Evolutionary conservation across 1,140 invertebrate genomes (phyloP), one percentile per base, ranked within the genome.

Genomic region (Ericerus pela): DNA sequence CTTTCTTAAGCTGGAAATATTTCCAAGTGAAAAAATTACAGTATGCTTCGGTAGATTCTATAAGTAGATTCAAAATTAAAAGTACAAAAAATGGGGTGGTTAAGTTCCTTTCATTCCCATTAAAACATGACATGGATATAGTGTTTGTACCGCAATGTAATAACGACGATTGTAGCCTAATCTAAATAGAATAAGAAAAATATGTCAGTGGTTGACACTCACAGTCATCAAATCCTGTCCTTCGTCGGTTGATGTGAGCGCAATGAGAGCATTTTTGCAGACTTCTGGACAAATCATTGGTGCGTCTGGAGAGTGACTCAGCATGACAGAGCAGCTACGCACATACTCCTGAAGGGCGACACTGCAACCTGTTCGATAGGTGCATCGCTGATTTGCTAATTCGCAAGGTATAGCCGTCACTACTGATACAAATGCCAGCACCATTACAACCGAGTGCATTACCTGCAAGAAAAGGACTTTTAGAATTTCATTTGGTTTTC

Each of bases 181-280:
- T n/a, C n/a, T n/a, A n/a, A n/a, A 33, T n/a, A n/a, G 31, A 10
- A 8, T 33, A 11, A 47, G 11, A 8, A 47, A 20, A 47, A 47
- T 18, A 18, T 47, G 41, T 18, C 5, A 10, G 16, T 22, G 1
- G 16, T 33, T 26, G 3, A n/a, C 22, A 72, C 75, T 76, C 65
- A 82, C 80, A 31, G 70, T 76, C 75, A 82, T 82, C 14, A 88
- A 73, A 53, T 78, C 74, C 62, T 82, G 79, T 16, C 85, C 85
- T 67, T 85, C 80, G 31, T 83, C 80, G 0, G 84, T 85, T 28
- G 81, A 84, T 0, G 79, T 83, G 16, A 88, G 72, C 0, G 82
- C 82, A 38, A 87, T 83, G 8, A 88, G 73, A 0, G 84, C 81
- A 65, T 82, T 75, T 58, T 80, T 76, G 66, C 85, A 88, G 18